Percentiles rank a stretch among this genome's conserved stretches.
Evolutionary conservation across 2,797 vertebrate genomes (phyloP).

Genomic region (Mallotus villosus): DNA sequence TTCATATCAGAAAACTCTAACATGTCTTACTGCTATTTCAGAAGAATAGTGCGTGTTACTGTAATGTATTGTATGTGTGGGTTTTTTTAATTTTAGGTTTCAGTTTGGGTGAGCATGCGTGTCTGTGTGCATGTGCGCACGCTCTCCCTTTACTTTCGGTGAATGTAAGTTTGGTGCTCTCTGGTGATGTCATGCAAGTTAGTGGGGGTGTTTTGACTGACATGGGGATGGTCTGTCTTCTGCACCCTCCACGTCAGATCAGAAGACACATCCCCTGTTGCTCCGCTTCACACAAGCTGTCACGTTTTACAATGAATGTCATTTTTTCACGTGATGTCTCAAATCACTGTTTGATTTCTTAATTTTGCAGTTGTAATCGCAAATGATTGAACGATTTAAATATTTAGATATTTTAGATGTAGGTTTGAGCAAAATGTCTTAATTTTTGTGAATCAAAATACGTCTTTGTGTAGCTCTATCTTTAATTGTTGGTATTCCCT

Average conservation of each 20-base stretch:
- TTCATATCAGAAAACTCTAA: not conserved
- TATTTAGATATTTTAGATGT: not conserved
- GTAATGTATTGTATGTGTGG: not conserved
- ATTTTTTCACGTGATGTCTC: not conserved
- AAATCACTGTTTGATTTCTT: not conserved
- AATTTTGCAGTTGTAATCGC: not conserved
- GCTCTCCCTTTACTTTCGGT: not conserved
- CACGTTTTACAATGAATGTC: conserved; percentile 7
- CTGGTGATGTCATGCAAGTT: not conserved
- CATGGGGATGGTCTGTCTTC: not conserved
- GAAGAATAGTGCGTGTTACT: not conserved
- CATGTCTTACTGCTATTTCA: not conserved
- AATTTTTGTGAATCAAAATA: not conserved
- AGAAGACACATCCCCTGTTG: not conserved
- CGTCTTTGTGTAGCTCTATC: not conserved
- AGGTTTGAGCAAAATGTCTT: not conserved
- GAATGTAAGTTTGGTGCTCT: not conserved
- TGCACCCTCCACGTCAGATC: not conserved
- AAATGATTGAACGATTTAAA: not conserved
- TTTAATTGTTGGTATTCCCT: not conserved
- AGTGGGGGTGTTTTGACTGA: not conserved
- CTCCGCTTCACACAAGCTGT: not conserved
- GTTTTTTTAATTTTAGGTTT: too few species aligned
- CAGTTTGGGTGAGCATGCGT: not conserved
- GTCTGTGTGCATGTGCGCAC: not conserved